These are phyloP conservation scores for Prionailurus viverrinus DNA, from an alignment of 2,113 vertebrate genomes.

Conservation along the genomic window DNA sequence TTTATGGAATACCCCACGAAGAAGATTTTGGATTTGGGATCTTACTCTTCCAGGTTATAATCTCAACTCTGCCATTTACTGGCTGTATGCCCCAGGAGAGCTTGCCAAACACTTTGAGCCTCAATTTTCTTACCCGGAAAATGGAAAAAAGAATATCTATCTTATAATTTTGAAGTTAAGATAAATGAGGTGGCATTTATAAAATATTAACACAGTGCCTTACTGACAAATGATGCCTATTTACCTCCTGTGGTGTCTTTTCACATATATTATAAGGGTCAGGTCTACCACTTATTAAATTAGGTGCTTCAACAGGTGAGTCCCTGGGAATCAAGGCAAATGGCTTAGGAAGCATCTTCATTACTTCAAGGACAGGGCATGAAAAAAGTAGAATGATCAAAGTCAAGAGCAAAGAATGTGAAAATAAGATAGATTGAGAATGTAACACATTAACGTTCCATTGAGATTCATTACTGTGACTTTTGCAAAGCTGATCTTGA, in stretches of 20 bases:
- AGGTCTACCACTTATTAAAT: neutral
- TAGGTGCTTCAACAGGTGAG: neutral
- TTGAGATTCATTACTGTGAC: neutral
- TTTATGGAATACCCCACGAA: neutral
- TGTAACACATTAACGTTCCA: neutral
- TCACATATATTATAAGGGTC: neutral
- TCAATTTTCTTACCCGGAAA: neutral
- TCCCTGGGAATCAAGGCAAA: neutral
- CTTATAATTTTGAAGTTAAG: neutral
- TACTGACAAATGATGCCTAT: neutral
- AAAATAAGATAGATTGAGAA: conserved; percentile 5
- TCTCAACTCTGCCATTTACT: neutral
- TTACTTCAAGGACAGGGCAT: neutral
- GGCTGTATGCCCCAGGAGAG: neutral
- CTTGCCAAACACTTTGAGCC: neutral
- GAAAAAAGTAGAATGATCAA: neutral
- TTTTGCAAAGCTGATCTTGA: neutral
- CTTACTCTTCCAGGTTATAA: neutral
- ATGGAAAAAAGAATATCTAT: neutral
- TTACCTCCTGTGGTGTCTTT: neutral
- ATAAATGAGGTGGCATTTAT: neutral
- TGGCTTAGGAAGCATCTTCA: neutral
- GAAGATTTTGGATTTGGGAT: neutral
- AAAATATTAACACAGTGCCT: neutral
- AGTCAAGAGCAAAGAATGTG: neutral